Conservation (phyloP, 1,140 invertebrate species). For the Gryon sp. region DNA sequence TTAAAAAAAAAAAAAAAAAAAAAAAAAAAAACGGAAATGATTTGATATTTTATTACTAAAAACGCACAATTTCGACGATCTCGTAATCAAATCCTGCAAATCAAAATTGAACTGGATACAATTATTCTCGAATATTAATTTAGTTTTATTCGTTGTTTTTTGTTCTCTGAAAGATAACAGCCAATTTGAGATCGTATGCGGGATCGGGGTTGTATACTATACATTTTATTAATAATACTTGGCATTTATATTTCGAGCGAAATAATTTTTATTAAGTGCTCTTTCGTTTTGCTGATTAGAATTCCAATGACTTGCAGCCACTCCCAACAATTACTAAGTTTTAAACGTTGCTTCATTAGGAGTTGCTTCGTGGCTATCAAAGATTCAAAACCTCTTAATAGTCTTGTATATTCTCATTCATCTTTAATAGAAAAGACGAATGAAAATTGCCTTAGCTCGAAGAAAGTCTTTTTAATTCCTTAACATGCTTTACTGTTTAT, state of each 20-base stretch:
- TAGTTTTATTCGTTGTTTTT: too few relatives aligned
- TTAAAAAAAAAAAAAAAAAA: too few relatives aligned
- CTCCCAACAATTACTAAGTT: conserved; percentile 14
- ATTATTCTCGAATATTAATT: conserved; percentile 18
- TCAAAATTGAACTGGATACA: conserved; percentile 27
- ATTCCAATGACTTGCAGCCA: conserved; percentile 4
- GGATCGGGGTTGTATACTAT: too few relatives aligned
- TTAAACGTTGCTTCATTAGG: conserved; percentile 7
- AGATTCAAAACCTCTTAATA: conserved; percentile 17
- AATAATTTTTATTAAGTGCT: conserved; percentile 10
- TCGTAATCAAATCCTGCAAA: conserved; percentile 1
- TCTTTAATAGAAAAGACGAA: conserved; percentile 1
- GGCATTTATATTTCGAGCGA: too few relatives aligned
- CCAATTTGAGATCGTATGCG: too few relatives aligned
- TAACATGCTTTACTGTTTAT: background rate
- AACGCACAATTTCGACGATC: conserved; percentile 1
- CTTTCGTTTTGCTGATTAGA: conserved; percentile 12
- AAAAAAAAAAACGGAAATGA: background rate
- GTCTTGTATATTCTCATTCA: conserved; percentile 5
- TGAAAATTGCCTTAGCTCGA: background rate
- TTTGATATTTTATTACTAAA: conserved; percentile 8
- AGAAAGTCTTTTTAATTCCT: background rate
- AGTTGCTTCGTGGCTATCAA: conserved; percentile 6
- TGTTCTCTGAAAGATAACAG: too few relatives aligned
- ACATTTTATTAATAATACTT: too few relatives aligned